These are phyloP conservation scores for Dasypus novemcinctus DNA, from an alignment of 2,113 vertebrate species.

Conservation along the genomic window DNA sequence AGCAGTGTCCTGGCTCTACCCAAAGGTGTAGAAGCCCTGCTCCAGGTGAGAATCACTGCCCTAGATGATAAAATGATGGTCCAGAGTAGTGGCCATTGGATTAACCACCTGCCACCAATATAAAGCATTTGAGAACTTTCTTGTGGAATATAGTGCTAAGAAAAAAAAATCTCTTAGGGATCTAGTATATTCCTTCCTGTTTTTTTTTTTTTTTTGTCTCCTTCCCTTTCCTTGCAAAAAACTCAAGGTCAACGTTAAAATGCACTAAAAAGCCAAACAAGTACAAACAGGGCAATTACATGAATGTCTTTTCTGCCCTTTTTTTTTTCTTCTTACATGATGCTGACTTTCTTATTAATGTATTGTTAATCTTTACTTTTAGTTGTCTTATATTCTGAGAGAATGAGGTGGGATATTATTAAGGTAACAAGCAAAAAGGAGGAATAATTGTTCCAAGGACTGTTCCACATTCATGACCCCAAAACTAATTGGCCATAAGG, in stretches of 20 bases:
- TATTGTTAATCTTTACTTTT: not conserved
- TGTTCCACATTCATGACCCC: not conserved
- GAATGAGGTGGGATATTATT: not conserved
- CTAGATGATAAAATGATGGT: not conserved
- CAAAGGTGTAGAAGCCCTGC: fast-evolving
- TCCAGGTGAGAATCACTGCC: not conserved
- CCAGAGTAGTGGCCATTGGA: not conserved
- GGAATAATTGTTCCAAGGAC: not conserved
- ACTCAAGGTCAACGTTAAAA: not conserved
- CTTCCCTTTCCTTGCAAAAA: constrained; percentile 4
- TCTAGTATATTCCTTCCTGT: not conserved
- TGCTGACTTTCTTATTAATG: not conserved
- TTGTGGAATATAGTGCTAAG: not conserved
- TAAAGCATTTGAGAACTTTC: not conserved
- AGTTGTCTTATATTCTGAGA: not conserved
- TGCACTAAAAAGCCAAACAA: not conserved
- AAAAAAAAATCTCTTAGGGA: not conserved
- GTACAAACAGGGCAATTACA: not conserved
- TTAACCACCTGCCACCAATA: not conserved
- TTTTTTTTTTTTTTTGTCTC: too few species aligned
- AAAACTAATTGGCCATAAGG: not conserved
- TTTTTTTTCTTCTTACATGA: not conserved
- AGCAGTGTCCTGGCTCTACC: not conserved
- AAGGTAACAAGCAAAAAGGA: not conserved
- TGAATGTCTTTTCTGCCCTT: not conserved